Conservation (phyloP, 2,888 invertebrate genomes). For the Tetragonula carbonaria region DNA sequence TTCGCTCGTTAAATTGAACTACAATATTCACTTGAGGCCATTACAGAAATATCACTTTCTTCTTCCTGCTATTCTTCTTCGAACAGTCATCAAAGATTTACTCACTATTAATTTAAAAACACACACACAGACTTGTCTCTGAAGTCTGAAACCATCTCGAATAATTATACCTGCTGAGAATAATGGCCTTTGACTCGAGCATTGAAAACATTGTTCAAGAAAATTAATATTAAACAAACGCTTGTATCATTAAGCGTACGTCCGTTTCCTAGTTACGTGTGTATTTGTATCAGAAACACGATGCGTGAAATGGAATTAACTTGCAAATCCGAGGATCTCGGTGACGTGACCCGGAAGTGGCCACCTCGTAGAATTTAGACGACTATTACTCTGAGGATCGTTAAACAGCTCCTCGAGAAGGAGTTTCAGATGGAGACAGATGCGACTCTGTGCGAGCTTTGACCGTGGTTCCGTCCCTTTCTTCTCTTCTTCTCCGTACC, state of each 20-base stretch:
- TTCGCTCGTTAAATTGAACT: too few relatives aligned
- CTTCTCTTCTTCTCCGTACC: conserved; percentile 9
- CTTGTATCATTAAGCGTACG: not conserved
- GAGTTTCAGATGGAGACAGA: conserved; percentile 49
- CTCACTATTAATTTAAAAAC: too few relatives aligned
- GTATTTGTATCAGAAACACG: conserved; percentile 22
- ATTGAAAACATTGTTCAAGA: not conserved
- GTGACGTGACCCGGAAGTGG: conserved; percentile 45
- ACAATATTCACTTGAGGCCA: too few relatives aligned
- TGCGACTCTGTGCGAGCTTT: conserved; percentile 39
- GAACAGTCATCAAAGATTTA: too few relatives aligned
- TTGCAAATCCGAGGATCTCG: conserved; percentile 48
- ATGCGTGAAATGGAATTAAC: conserved; percentile 52
- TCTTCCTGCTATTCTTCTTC: not conserved
- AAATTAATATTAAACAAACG: conserved; percentile 23
- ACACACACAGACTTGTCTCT: not conserved
- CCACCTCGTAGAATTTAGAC: conserved; percentile 62
- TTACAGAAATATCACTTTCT: not conserved
- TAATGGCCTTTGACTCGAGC: not conserved
- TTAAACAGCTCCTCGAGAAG: conserved; percentile 45
- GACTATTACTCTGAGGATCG: conserved; percentile 58
- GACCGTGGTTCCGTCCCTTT: conserved; percentile 38
- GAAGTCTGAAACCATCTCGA: not conserved
- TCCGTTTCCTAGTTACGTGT: conserved; percentile 15
- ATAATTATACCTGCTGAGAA: not conserved